Conservation (phyloP, 1,140 invertebrate genomes). For the Pseudobourletiella spinata region DNA sequence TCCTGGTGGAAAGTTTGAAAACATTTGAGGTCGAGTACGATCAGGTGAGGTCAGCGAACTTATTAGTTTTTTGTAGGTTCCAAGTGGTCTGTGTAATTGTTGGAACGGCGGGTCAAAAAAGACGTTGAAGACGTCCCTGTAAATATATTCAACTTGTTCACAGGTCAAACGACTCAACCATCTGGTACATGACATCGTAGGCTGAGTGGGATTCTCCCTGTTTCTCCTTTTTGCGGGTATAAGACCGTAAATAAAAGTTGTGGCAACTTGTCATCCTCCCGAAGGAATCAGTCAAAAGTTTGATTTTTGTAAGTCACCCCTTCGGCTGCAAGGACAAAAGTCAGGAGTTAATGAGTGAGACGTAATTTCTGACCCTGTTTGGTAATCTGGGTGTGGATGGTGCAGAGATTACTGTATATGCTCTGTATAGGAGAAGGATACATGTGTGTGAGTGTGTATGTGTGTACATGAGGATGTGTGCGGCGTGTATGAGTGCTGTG, state of each 20-base stretch:
- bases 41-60: not conserved
- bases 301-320: not conserved
- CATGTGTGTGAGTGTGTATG: no score
- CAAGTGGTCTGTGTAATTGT: not conserved
- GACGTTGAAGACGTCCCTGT: not conserved
- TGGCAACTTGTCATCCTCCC: not conserved
- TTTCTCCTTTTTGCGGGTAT: no score
- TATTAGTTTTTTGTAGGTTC: not conserved
- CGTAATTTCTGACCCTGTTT: not conserved
- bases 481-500: no score
- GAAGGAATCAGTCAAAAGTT: not conserved
- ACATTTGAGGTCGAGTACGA: not conserved
- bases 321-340: not conserved
- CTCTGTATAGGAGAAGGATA: no score
- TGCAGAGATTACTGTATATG: no score
- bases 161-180: not conserved
- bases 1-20: not conserved
- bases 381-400: not conserved
- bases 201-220: not conserved
- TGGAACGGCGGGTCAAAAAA: not conserved
- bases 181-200: not conserved
- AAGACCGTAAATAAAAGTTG: not conserved
- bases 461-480: no score
- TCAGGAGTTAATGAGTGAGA: not conserved
- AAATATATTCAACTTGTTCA: not conserved